A percentile compares a stretch with the other conserved stretches of the same genome.
These are phyloP conservation scores for Gymnocheta viridis DNA, from an alignment of 2,888 invertebrate genomes.

Conservation along the genomic window DNA sequence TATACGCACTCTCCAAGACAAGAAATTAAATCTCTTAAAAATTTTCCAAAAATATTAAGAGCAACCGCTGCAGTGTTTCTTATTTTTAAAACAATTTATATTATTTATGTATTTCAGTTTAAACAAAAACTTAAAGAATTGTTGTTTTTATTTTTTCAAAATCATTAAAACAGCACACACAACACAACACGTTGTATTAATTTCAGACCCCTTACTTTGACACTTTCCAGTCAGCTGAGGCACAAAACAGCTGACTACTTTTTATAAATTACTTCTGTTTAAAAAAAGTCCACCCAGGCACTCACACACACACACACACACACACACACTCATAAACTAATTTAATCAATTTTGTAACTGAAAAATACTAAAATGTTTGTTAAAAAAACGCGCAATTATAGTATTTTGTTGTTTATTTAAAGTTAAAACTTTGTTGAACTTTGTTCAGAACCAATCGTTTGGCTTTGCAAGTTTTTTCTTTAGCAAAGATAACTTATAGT, in stretches of 20 bases:
- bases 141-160: background rate
- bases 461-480: constrained; percentile 50
- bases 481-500: background rate
- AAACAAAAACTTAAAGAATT: background rate
- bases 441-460: constrained; percentile 21
- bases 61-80: background rate
- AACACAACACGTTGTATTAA: background rate
- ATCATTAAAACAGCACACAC: background rate
- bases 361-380: background rate
- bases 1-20: background rate
- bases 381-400: constrained; percentile 37
- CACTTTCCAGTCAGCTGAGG: constrained; percentile 24
- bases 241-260: constrained; percentile 63
- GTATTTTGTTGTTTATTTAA: constrained; percentile 13
- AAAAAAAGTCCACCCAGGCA: background rate
- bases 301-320: background rate
- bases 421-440: constrained; percentile 36
- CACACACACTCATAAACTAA: background rate
- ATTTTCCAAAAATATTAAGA: background rate
- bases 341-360: constrained; percentile 35
- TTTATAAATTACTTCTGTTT: constrained; percentile 42
- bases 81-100: background rate
- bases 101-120: background rate
- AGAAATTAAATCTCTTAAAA: constrained; percentile 3
- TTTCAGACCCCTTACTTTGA: background rate